Percentiles rank a stretch among this genome's conserved stretches.
Conservation (phyloP, 2,113 vertebrate genomes). For the Gavialis gangeticus region DNA sequence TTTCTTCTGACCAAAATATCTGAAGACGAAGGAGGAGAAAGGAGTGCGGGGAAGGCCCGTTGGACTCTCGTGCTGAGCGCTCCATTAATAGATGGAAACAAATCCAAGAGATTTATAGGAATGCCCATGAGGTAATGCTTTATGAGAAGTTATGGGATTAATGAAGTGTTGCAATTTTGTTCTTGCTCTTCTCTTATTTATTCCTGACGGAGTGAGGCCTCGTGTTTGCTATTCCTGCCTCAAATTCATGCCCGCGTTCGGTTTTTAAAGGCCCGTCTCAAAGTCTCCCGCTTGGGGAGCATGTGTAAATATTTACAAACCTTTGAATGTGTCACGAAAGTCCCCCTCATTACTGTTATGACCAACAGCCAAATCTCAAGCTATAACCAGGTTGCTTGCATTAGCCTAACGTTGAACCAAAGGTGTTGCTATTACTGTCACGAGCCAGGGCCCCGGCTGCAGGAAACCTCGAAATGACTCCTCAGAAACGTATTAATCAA, state of each 20-base stretch:
- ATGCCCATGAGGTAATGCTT: constrained; percentile 43
- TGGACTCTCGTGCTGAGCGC: not conserved
- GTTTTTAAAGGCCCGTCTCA: not conserved
- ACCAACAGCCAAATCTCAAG: not conserved
- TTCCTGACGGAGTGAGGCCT: constrained; percentile 6
- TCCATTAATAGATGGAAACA: constrained; percentile 33
- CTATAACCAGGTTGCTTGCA: not conserved
- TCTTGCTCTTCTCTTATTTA: constrained; percentile 46
- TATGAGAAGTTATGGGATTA: constrained; percentile 48
- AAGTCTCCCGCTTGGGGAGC: not conserved
- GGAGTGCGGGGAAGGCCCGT: not conserved
- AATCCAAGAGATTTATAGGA: constrained; percentile 54
- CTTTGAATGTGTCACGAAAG: constrained; percentile 23
- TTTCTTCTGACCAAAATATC: not conserved
- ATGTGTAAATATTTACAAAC: constrained; percentile 63
- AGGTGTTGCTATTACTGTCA: not conserved
- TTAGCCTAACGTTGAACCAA: constrained; percentile 20
- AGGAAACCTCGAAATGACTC: constrained; percentile 14
- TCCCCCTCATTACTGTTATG: not conserved
- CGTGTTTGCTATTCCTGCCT: constrained; percentile 55
- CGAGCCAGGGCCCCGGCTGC: not conserved
- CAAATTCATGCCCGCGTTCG: not conserved
- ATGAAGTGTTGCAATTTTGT: constrained; percentile 53
- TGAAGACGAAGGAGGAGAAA: not conserved
- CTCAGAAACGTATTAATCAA: constrained; percentile 59